Evolutionary conservation across 2,888 invertebrate species (phyloP), one percentile per base, ranked within the genome.

Genomic region (Argynnis bischoffii): DNA sequence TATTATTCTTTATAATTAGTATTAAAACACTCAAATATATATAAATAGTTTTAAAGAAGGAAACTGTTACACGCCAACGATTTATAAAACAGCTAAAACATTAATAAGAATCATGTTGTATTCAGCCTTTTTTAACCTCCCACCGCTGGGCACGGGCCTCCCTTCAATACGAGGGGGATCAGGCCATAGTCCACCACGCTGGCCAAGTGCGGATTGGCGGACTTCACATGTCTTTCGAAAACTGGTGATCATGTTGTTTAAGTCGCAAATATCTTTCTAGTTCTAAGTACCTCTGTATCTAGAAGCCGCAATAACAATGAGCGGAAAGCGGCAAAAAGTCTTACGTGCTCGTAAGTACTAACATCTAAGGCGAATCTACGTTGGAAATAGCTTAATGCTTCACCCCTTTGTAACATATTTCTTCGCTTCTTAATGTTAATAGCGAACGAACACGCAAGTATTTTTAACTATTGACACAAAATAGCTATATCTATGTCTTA

Each of bases 401-500:
- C 64, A 71, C 66, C 74, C 72, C 70, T 76, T 75, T 75, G 72
- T 74, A 73, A 65, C 64, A 68, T 73, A 70, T 76, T 72, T 71
- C 71, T 74, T 71, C 72, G 64, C 61, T 65, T 59, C 55, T 66
- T 53, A 46, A 61, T 55, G 56, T 31, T 59, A 64, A 21, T 61
- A 60, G 26, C 54, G 50, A 63, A 69, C 63, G 69, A 50, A 56
- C 50, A 66, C 55, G 67, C 61, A 48, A 69, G 51, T 55, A 69
- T 21, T 31, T 59, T 21, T 55, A 18, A 41, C 31, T 41, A 51
- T 18, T 41, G 61, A 51, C 13, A 50, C n/a, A 14, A 50, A 41
- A 61, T 14, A 16, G 61, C 2, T 14, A 18, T 41, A 21, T 13
- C 3, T 15, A 41, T 41, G 11, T 41, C 35, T 41, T 35, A 35